A percentile compares a stretch with the other conserved stretches of the same genome.
These are phyloP conservation scores for Hylomyscus alleni DNA, from an alignment of 2,797 vertebrate genomes.

Conservation along the genomic window DNA sequence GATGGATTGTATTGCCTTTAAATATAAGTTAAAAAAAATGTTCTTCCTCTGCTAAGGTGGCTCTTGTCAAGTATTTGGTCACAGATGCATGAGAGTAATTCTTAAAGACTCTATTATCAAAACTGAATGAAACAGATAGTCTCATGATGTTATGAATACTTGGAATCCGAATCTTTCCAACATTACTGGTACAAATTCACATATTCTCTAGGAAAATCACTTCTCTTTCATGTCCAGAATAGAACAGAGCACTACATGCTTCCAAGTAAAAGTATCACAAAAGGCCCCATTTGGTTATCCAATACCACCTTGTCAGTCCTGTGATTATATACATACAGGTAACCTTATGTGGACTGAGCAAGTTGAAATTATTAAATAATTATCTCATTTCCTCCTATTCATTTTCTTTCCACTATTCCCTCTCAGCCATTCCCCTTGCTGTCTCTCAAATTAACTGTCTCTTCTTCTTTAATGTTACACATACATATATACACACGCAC, in stretches of 20 bases:
- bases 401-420: too few relatives aligned
- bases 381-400: too few relatives aligned
- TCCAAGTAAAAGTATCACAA: background rate
- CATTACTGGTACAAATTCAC: background rate
- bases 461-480: too few relatives aligned
- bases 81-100: background rate
- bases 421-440: too few relatives aligned
- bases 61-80: background rate
- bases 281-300: background rate
- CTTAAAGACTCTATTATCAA: background rate
- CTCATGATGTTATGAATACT: background rate
- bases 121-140: background rate
- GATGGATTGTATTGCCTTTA: background rate
- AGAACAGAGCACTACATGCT: background rate
- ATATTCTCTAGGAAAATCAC: background rate
- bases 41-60: background rate
- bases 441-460: too few relatives aligned
- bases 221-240: background rate
- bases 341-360: background rate
- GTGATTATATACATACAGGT: background rate
- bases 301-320: background rate
- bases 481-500: too few relatives aligned
- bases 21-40: background rate
- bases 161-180: background rate
- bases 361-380: too few relatives aligned